Evolutionary conservation across 2,888 invertebrate species (phyloP), one percentile per base, ranked within the genome.

Genomic region (Caenorhabditis drosophilae): DNA sequence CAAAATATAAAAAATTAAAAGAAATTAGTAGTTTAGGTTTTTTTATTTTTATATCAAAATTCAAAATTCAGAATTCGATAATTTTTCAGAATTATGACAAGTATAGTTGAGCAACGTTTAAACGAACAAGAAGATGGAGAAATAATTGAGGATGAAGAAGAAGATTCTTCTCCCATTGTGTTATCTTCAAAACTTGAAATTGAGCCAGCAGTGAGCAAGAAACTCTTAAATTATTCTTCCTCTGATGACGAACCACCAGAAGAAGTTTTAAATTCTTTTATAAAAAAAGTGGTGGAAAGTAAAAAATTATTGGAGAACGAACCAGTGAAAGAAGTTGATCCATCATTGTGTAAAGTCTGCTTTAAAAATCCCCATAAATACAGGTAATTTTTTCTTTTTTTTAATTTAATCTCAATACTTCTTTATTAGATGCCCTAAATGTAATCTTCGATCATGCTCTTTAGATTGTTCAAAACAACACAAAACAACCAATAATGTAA

Each of bases 381-480:
- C 46, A 71, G 57, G 68, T 68, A 27, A n/a, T 18, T 50, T 41
- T 38, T 35, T 47, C n/a, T 23, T 15, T 26, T 26, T 15, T 47
- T n/a, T 45, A 15, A n/a, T n/a, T n/a, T n/a, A 16, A 34, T 15
- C 11, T 45, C 15, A 7, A 41, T 42, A 23, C 15, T 40, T 16
- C 9, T 9, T 48, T 44, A 59, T 45, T 50, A 66, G 74, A 51
- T 81, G 81, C 25, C 81, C 81, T n/a, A 67, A 75, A 48, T 81
- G 81, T 54, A 66, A 69, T 35, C 22, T 66, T 9, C 66, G 76
- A 4, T 71, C 75, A 4, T 81, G 81, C 50, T 79, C 77, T 3
- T 53, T 81, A 0, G 67, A 54, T 4, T 81, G 81, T 54, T 71
- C 67, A 7, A 79, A 76, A 46, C 46, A 66, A 22, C 81, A 81